Evolutionary conservation across 2,113 vertebrate genomes (phyloP).

Genomic region (Nesogale talazaci): DNA sequence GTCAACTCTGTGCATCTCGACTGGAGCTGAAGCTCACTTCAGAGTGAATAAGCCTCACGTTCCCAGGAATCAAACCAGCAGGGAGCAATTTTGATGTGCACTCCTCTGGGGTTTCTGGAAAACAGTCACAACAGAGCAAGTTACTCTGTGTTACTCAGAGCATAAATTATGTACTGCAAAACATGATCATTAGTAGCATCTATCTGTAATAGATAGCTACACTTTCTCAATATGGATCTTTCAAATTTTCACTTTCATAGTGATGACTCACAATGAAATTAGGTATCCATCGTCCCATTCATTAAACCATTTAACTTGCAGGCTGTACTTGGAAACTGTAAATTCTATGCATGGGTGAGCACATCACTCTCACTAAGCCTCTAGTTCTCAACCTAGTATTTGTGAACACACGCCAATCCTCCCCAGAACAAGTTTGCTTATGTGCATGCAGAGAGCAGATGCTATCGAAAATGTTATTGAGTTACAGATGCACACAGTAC

Average conservation of each 20-base stretch:
- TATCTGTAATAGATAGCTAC: slow-evolving; percentile 82
- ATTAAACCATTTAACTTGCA: slow-evolving; percentile 76
- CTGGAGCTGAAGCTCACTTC: background rate
- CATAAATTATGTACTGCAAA: slow-evolving; percentile 72
- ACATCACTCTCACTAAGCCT: slow-evolving; percentile 20
- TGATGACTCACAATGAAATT: slow-evolving; percentile 85
- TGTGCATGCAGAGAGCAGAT: slow-evolving; percentile 59
- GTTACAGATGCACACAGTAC: slow-evolving; percentile 19
- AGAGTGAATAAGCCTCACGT: slow-evolving; percentile 16
- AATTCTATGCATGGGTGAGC: slow-evolving; percentile 60
- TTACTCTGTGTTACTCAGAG: slow-evolving; percentile 67
- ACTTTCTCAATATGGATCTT: slow-evolving; percentile 80
- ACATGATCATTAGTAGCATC: slow-evolving; percentile 77
- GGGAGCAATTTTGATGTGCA: slow-evolving; percentile 48
- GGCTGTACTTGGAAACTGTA: slow-evolving; percentile 62
- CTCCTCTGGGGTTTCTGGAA: slow-evolving; percentile 59
- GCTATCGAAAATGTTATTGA: slow-evolving; percentile 33
- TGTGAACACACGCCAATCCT: slow-evolving; percentile 65
- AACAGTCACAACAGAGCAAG: slow-evolving; percentile 63
- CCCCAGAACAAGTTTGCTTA: slow-evolving; percentile 54
- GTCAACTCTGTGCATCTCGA: background rate
- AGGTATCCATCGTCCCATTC: slow-evolving; percentile 77
- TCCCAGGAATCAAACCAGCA: slow-evolving; percentile 38
- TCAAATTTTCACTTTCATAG: slow-evolving; percentile 83
- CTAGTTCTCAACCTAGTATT: slow-evolving; percentile 39